phyloP scores from a whole-genome alignment of 2,113 vertebrate species.

The Limnothrissa miodon region DNA sequence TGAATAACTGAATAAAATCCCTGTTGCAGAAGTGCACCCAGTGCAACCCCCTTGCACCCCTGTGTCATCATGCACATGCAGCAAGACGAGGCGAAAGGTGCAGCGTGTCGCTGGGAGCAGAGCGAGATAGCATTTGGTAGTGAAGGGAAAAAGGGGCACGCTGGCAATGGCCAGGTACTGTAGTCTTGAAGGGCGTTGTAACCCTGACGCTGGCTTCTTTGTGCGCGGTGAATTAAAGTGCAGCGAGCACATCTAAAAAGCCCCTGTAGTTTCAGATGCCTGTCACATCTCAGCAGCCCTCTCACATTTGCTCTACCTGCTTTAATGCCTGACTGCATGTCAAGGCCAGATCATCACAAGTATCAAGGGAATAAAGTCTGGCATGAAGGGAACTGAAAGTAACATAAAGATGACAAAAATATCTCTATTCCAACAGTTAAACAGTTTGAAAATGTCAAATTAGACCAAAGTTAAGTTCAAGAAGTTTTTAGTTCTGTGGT shows the following conservation, averaged over 20 bases:
- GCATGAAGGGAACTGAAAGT: background rate
- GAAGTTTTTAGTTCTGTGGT: background rate
- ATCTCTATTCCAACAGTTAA: background rate
- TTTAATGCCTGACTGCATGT: background rate
- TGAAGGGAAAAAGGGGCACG: background rate
- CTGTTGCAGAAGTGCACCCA: no score
- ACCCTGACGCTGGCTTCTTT: background rate
- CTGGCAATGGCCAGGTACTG: background rate
- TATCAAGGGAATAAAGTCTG: background rate
- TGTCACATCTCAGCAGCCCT: background rate
- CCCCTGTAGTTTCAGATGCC: background rate
- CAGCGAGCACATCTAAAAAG: background rate
- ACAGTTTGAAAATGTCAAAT: background rate
- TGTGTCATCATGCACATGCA: constrained; percentile 8
- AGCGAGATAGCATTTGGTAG: background rate
- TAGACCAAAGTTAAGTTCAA: background rate
- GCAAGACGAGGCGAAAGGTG: background rate
- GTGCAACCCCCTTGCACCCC: background rate
- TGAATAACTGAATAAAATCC: no score
- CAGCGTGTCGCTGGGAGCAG: background rate
- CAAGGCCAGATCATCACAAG: background rate
- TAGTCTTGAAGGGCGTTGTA: constrained; percentile 5
- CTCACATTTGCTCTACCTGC: background rate
- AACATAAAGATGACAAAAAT: background rate
- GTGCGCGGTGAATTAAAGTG: constrained; percentile 4